A percentile compares a stretch with the other conserved stretches of the same genome.
phyloP scores from a whole-genome alignment of 2,113 vertebrate species.

The Mesitornis unicolor region DNA sequence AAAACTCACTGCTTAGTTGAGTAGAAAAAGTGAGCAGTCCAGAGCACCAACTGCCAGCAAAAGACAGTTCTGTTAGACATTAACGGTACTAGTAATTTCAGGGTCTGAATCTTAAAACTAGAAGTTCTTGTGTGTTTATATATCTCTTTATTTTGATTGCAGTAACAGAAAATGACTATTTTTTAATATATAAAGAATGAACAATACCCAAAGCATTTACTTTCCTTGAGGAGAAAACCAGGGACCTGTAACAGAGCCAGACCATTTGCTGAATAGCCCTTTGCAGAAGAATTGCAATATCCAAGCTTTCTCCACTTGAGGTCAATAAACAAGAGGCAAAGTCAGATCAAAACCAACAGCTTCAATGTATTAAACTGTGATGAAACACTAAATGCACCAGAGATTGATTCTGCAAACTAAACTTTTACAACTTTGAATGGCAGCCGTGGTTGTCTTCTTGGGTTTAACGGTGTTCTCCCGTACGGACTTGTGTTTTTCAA shows the following conservation, averaged over 20 bases:
- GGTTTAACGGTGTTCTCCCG: neutral
- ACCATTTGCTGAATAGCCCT: neutral
- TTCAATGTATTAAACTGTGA: neutral
- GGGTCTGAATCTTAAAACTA: neutral
- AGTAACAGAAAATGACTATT: neutral
- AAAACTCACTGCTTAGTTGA: neutral
- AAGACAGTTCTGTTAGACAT: neutral
- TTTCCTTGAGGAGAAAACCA: slow-evolving; percentile 7
- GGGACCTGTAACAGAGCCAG: neutral
- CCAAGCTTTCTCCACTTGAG: neutral
- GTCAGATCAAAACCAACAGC: neutral
- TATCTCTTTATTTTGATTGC: slow-evolving; percentile 20
- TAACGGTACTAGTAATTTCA: neutral
- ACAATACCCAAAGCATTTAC: neutral
- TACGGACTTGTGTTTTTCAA: neutral
- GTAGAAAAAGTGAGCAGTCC: neutral
- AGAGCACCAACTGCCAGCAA: neutral
- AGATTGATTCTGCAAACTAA: neutral
- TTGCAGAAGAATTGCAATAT: neutral
- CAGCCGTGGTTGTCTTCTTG: neutral
- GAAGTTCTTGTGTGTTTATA: neutral
- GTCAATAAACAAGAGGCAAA: neutral
- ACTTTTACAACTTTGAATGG: neutral
- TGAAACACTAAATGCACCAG: neutral
- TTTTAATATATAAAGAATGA: slow-evolving; percentile 1